These are phyloP conservation scores for Papilio protenor DNA, from an alignment of 2,888 invertebrate species.

Conservation along the genomic window DNA sequence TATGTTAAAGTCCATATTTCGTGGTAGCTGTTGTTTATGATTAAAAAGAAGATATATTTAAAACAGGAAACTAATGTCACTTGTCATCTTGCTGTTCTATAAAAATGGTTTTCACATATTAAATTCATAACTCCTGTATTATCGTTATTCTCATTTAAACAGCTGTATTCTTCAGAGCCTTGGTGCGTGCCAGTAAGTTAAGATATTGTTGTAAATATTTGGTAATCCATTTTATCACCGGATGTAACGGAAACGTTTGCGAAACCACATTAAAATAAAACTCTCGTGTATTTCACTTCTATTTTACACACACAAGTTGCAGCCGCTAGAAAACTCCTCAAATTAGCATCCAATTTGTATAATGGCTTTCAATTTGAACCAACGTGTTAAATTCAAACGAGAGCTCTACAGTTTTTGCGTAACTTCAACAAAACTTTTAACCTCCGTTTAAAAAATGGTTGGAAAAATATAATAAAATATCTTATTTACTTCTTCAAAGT, in stretches of 20 bases:
- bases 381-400: slow-evolving; percentile 43
- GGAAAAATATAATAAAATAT: slow-evolving; percentile 1
- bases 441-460: not conserved
- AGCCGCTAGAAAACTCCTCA: slow-evolving; percentile 34
- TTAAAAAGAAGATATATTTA: too few species aligned
- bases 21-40: too few species aligned
- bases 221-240: not conserved
- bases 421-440: slow-evolving; percentile 28
- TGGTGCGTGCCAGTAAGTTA: not conserved
- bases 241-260: slow-evolving; percentile 56
- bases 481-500: slow-evolving; percentile 16
- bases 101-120: too few species aligned
- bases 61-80: too few species aligned
- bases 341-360: slow-evolving; percentile 46
- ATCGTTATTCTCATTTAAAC: too few species aligned
- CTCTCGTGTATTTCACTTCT: slow-evolving; percentile 34
- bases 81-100: too few species aligned
- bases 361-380: slow-evolving; percentile 44
- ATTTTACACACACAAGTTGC: slow-evolving; percentile 24
- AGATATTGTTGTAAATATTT: not conserved
- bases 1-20: not conserved
- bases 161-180: not conserved
- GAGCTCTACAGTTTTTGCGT: slow-evolving; percentile 43
- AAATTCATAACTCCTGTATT: too few species aligned
- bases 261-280: not conserved